Evolutionary conservation across 35 echinoderm and acorn worm genomes (phyloP).

Genomic region (Chiridota heheva): DNA sequence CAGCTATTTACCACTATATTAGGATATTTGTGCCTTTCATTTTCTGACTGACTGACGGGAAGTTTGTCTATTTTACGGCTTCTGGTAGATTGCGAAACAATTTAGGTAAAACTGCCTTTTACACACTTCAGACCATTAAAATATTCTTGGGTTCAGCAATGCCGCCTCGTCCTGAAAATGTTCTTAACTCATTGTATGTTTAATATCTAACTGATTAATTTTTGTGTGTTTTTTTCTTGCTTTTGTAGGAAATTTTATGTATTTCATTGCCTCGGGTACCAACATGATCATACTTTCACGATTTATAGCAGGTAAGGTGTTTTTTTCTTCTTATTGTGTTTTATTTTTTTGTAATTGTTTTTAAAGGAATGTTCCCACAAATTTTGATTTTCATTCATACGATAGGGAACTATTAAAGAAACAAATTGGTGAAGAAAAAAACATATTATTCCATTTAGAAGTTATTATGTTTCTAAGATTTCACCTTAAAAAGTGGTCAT

Average conservation of each 20-base stretch:
- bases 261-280: conserved; percentile 54
- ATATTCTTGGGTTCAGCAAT: not conserved
- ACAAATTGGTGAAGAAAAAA: no score
- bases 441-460: no score
- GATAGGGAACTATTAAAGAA: no score
- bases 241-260: conserved; percentile 79
- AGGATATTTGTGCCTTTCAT: no score
- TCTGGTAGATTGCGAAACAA: not conserved
- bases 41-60: not conserved
- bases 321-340: not conserved
- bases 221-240: not conserved
- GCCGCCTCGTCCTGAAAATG: not conserved
- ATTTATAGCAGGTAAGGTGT: conserved; percentile 69
- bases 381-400: no score
- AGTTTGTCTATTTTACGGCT: not conserved
- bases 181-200: not conserved
- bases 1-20: no score
- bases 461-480: no score
- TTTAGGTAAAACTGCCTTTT: not conserved
- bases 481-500: no score
- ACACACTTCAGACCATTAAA: no score
- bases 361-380: no score
- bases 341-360: no score
- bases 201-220: not conserved
- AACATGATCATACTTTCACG: conserved; percentile 51